phyloP scores from a whole-genome alignment of 1,140 invertebrate genomes.

The Hetaerina americana region DNA sequence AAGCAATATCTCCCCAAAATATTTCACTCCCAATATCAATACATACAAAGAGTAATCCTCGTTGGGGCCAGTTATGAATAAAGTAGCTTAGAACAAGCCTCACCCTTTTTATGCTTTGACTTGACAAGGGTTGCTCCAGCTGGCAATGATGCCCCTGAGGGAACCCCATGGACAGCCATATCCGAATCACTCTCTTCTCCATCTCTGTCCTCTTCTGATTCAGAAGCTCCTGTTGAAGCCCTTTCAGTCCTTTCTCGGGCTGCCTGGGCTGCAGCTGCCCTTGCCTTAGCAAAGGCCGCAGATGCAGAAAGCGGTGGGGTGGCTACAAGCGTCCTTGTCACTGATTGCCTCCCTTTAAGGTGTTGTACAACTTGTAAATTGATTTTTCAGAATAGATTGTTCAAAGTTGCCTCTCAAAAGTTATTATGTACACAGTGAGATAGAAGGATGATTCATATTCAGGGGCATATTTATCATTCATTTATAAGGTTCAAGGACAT shows the following conservation, averaged over 20 bases:
- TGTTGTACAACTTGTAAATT: not conserved
- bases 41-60: too few species aligned
- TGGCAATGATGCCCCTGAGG: not conserved
- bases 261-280: not conserved
- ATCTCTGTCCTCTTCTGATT: conserved; percentile 6
- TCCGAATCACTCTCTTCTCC: conserved; percentile 9
- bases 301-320: not conserved
- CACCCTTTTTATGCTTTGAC: not conserved
- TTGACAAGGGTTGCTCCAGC: not conserved
- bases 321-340: not conserved
- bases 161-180: conserved; percentile 7
- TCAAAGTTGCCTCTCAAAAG: too few species aligned
- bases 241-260: conserved; percentile 20
- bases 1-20: too few species aligned
- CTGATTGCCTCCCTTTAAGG: not conserved
- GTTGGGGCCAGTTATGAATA: too few species aligned
- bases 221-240: conserved; percentile 1
- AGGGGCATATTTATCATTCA: too few species aligned
- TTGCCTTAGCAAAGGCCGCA: not conserved
- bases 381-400: not conserved
- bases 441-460: too few species aligned
- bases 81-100: too few species aligned
- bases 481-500: too few species aligned
- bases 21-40: too few species aligned
- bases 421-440: too few species aligned